Conservation (phyloP, 1,140 invertebrate genomes). For the Theocolax elegans region DNA sequence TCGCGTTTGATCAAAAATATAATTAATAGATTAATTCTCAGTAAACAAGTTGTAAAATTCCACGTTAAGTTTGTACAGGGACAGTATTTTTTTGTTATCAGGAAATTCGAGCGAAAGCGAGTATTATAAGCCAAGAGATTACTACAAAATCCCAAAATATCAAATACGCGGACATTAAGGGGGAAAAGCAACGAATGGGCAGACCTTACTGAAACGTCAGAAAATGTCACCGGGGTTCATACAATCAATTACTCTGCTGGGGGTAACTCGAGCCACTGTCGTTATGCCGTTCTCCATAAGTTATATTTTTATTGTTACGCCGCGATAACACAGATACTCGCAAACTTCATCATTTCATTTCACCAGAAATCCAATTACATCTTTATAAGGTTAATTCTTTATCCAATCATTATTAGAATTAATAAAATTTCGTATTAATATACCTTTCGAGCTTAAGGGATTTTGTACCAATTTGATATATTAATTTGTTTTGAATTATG, state of each 20-base stretch:
- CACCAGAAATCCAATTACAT: not conserved
- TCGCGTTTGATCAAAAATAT: too few relatives aligned
- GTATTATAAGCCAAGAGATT: not conserved
- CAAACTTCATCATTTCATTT: not conserved
- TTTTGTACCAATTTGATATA: too few relatives aligned
- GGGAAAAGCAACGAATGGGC: conserved; percentile 35
- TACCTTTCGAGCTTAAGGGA: too few relatives aligned
- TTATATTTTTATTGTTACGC: conserved; percentile 14
- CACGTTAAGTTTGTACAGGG: too few relatives aligned
- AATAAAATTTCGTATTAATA: too few relatives aligned
- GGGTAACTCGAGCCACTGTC: conserved; percentile 39
- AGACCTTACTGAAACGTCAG: conserved; percentile 65
- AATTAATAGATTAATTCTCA: too few relatives aligned
- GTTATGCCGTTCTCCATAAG: conserved; percentile 38
- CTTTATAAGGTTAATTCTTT: conserved; percentile 1
- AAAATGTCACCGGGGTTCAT: conserved; percentile 61
- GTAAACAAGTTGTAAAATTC: too few relatives aligned
- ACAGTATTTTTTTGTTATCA: too few relatives aligned
- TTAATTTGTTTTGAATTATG: too few relatives aligned
- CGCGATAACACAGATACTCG: not conserved
- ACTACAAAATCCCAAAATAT: conserved; percentile 27
- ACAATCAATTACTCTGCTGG: conserved; percentile 52
- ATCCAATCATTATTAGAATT: too few relatives aligned
- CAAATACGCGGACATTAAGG: conserved; percentile 11
- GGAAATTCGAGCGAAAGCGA: too few relatives aligned